A percentile compares a stretch with the other conserved stretches of the same genome.
phyloP scores from a whole-genome alignment of 2,888 invertebrate genomes.

The Listrodromus nycthemerus region DNA sequence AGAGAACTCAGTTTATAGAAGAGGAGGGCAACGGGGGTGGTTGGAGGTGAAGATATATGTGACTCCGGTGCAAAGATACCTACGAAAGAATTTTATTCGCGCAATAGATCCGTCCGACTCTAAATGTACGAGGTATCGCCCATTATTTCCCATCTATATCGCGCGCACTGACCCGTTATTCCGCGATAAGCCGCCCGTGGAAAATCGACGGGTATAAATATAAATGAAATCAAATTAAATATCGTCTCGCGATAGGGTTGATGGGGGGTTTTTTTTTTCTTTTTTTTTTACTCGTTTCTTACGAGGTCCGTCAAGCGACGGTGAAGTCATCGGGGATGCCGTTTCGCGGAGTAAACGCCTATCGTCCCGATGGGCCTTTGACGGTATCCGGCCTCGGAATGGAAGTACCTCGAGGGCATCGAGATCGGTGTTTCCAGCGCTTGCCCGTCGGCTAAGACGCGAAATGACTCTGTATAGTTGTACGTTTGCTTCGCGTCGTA shows the following conservation, averaged over 20 bases:
- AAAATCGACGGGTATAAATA: neutral
- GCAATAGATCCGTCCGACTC: slow-evolving; percentile 31
- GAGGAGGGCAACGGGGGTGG: slow-evolving; percentile 6
- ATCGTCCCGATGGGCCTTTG: neutral
- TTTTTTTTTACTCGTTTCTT: slow-evolving; percentile 9
- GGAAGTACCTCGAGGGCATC: slow-evolving; percentile 37
- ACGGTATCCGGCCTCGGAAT: neutral
- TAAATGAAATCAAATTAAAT: neutral
- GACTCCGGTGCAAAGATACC: slow-evolving; percentile 59
- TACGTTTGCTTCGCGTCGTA: neutral
- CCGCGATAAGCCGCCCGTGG: neutral
- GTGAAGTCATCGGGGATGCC: neutral
- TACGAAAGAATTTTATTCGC: slow-evolving; percentile 61
- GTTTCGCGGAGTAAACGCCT: neutral
- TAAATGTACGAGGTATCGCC: neutral
- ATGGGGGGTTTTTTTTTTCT: neutral
- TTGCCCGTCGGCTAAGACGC: slow-evolving; percentile 44
- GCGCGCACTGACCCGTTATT: neutral
- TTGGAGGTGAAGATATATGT: slow-evolving; percentile 16
- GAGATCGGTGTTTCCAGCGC: slow-evolving; percentile 33
- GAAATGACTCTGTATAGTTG: slow-evolving; percentile 20
- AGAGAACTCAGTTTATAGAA: slow-evolving; percentile 3
- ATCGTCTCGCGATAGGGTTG: slow-evolving; percentile 3
- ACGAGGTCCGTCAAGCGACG: neutral
- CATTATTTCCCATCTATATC: neutral